Base-by-base conservation (phyloP, 2,113 vertebrate genomes). In the Butorides virescens region DNA sequence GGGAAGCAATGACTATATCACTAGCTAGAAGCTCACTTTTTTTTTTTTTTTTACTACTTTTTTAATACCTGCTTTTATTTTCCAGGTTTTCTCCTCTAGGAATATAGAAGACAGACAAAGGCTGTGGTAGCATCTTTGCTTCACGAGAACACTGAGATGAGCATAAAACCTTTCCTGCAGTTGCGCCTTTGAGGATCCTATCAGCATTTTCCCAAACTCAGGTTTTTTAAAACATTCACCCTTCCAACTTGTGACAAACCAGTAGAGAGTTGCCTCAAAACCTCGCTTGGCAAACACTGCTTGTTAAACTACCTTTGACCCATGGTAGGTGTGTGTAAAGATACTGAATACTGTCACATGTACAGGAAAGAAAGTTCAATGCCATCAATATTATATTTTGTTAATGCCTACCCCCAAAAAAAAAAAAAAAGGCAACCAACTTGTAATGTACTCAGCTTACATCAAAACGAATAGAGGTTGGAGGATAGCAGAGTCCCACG, bases 381-480 rank as follows among this genome's bases (percentile, higher is more conserved):
- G 72, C 52, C 61, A 91, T 55, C 75, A 91, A 72, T 83, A 68
- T 58, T 70, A 44, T 77, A 46, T 87, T 98, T 94, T 79, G 75
- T 63, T 72, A 36, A 92, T 67, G 70, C 53, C 32, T 90, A 20
- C 23, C 37, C 37, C 88, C 77, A 29, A 71, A 34, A 49, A 56
- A 72, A 37, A 37, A 50, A 80, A 9, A 37, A 37, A 50, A 77
- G 8, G 16, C 47, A 88, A 59, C 18, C 46, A 79, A 79, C 39
- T 65, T n/a, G 53, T 77, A 77, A 92, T 76, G n/a, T 75, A 87
- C 65, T 95, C 87, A 53, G 65, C 65, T 92, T 90, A 93, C 95
- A 96, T 91, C 79, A 81, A 96, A 98, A 95, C 32, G 65, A 94
- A 97, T 71, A 93, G 86, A 95, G 86, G 89, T 93, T 96, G 88